phyloP scores from a whole-genome alignment of 2,888 invertebrate species.

The Teleogryllus oceanicus region DNA sequence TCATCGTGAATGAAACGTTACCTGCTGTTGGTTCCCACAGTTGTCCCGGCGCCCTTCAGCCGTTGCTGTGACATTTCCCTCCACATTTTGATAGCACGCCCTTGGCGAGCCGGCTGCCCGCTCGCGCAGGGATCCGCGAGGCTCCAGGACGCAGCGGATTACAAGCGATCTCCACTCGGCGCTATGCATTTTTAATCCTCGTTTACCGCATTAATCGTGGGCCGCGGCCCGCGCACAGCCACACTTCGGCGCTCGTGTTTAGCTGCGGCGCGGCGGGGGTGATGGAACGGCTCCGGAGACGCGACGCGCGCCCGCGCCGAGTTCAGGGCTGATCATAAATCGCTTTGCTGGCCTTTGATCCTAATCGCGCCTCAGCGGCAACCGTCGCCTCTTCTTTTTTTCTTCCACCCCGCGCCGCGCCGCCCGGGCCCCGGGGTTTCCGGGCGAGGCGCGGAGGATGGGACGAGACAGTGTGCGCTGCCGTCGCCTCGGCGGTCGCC shows the following conservation, averaged over 20 bases:
- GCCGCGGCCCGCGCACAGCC: background rate
- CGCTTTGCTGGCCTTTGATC: slow-evolving; percentile 9
- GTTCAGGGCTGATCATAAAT: background rate
- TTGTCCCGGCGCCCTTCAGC: too few relatives aligned
- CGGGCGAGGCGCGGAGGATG: background rate
- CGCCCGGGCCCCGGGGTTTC: background rate
- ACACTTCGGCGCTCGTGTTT: slow-evolving; percentile 1
- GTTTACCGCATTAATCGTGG: background rate
- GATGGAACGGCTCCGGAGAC: background rate
- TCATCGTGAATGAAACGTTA: too few relatives aligned
- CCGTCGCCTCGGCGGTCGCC: background rate
- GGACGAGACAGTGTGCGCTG: background rate
- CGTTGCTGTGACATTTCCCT: too few relatives aligned
- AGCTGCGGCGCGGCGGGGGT: background rate
- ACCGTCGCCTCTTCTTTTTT: background rate
- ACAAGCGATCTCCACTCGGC: background rate
- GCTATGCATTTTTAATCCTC: background rate
- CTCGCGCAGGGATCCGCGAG: background rate
- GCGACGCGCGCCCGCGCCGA: background rate
- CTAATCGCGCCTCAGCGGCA: slow-evolving; percentile 18
- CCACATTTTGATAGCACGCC: too few relatives aligned
- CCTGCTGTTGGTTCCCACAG: too few relatives aligned
- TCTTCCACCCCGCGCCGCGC: background rate
- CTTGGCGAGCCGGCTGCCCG: too few relatives aligned
- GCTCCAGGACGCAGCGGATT: background rate